Conservation (phyloP, 2,888 invertebrate species). For the Sphaeridia pumilis region DNA sequence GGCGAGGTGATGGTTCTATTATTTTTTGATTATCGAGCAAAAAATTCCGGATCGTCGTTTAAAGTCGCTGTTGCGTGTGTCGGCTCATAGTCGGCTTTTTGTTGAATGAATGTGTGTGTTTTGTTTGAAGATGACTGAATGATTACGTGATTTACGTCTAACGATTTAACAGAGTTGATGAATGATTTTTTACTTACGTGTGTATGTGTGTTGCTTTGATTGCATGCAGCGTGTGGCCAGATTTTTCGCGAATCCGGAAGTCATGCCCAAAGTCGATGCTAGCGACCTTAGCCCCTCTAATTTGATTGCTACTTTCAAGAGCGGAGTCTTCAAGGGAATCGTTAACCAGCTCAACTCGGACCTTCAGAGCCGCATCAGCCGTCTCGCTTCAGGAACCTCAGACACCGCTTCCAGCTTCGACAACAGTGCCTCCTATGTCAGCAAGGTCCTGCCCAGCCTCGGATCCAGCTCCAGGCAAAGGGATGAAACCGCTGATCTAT, state of each 20-base stretch:
- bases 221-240: slow-evolving; percentile 16
- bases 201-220: slow-evolving; percentile 14
- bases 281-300: slow-evolving; percentile 17
- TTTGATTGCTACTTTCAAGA: slow-evolving; percentile 29
- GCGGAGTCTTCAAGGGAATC: slow-evolving; percentile 33
- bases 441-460: neutral
- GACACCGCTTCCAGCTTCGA: slow-evolving; percentile 9
- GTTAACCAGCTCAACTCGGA: slow-evolving; percentile 28
- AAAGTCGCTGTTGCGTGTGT: too few relatives aligned
- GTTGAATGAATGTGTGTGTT: too few relatives aligned
- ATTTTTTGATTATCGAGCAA: too few relatives aligned
- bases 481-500: slow-evolving; percentile 4
- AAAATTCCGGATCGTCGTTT: too few relatives aligned
- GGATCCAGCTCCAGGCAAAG: neutral
- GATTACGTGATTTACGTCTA: too few relatives aligned
- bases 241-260: slow-evolving; percentile 18
- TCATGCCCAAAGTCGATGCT: neutral
- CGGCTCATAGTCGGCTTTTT: too few relatives aligned
- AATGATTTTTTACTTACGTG: slow-evolving; percentile 7
- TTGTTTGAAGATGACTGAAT: too few relatives aligned
- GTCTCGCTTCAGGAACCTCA: slow-evolving; percentile 5
- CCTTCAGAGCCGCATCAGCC: slow-evolving; percentile 4
- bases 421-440: slow-evolving; percentile 9
- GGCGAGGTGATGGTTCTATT: too few relatives aligned
- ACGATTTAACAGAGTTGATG: slow-evolving; percentile 1